A percentile compares a stretch with the other conserved stretches of the same genome.
phyloP scores from a whole-genome alignment of 2,797 vertebrate species.

The Hapalemur alaotrensis region DNA sequence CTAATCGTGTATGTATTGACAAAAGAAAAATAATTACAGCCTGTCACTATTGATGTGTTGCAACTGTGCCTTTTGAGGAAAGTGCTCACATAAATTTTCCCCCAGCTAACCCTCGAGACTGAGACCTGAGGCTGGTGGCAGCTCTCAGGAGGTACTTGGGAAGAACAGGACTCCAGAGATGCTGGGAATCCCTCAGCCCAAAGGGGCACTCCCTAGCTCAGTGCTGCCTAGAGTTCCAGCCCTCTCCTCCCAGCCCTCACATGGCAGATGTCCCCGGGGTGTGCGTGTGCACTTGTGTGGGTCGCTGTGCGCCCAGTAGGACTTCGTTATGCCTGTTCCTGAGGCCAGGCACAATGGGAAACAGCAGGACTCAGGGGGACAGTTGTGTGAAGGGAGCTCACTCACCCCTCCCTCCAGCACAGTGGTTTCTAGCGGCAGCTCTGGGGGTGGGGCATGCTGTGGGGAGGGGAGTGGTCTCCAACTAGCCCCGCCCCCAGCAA shows the following conservation, averaged over 20 bases:
- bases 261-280: background rate
- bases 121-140: background rate
- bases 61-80: background rate
- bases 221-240: too few species aligned
- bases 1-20: background rate
- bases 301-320: background rate
- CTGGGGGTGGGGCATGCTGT: background rate
- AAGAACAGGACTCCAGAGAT: background rate
- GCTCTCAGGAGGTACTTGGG: background rate
- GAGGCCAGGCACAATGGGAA: background rate
- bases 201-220: background rate
- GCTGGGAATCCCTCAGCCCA: background rate
- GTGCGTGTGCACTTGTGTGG: background rate
- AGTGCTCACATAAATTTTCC: background rate
- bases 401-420: accelerated
- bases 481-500: too few species aligned
- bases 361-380: accelerated
- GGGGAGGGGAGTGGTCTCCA: background rate
- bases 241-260: too few species aligned
- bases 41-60: accelerated
- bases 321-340: background rate
- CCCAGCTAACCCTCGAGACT: background rate
- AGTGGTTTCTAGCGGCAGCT: background rate
- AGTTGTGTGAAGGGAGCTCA: too few species aligned
- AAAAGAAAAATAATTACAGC: background rate